phyloP scores from a whole-genome alignment of 2,888 invertebrate species.

The Ormyrus labotus region DNA sequence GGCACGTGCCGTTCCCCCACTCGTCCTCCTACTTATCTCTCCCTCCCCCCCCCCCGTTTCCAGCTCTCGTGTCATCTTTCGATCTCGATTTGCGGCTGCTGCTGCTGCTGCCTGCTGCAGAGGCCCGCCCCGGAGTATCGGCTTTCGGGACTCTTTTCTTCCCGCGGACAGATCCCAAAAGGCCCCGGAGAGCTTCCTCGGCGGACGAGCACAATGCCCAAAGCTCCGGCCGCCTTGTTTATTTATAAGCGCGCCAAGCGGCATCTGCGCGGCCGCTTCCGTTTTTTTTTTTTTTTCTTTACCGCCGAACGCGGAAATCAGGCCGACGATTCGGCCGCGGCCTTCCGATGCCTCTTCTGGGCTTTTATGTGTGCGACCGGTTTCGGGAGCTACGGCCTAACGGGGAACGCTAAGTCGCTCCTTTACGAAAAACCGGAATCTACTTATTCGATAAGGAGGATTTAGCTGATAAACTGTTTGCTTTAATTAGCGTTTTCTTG shows the following conservation, averaged over 20 bases:
- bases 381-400: too few species aligned
- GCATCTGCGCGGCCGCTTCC: neutral
- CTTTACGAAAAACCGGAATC: too few species aligned
- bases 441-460: too few species aligned
- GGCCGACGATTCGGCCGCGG: too few species aligned
- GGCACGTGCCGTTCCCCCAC: conserved; percentile 63
- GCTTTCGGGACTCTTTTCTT: conserved; percentile 34
- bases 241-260: neutral
- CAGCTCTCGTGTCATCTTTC: conserved; percentile 49
- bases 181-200: neutral
- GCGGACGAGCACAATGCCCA: neutral
- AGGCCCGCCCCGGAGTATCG: conserved; percentile 18
- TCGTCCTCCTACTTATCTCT: neutral
- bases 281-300: neutral
- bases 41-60: conserved; percentile 32
- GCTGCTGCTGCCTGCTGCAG: conserved; percentile 13
- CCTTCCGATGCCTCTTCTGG: too few species aligned
- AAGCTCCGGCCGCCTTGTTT: neutral
- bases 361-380: too few species aligned
- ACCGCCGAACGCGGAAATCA: conserved; percentile 6
- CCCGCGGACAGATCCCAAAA: neutral
- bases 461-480: too few species aligned
- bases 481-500: too few species aligned
- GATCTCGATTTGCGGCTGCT: conserved; percentile 40
- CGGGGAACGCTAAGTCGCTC: too few species aligned